phyloP scores from a whole-genome alignment of 2,797 vertebrate genomes.

The Florisuga fusca region DNA sequence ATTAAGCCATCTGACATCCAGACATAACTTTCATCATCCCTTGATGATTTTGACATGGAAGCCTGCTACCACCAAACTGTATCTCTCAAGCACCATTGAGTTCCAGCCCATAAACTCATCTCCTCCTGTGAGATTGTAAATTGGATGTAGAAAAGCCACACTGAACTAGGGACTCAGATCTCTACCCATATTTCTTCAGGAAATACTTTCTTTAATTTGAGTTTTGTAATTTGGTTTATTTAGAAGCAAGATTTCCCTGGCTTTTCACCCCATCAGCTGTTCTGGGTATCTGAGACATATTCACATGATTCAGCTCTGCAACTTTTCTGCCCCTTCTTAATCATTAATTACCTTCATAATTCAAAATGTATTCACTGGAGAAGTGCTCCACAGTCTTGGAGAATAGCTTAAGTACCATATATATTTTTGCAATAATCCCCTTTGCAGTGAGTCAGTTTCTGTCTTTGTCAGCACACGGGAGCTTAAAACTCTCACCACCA shows the following conservation, averaged over 20 bases:
- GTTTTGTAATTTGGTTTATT: background rate
- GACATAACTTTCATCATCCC: background rate
- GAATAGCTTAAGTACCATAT: background rate
- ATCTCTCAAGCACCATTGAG: background rate
- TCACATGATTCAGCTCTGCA: background rate
- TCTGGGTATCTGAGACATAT: background rate
- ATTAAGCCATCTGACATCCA: background rate
- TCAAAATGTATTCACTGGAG: background rate
- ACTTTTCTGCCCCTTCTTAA: background rate
- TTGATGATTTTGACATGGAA: background rate
- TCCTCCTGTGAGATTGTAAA: background rate
- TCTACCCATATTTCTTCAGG: background rate
- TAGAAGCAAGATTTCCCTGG: background rate
- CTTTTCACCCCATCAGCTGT: background rate
- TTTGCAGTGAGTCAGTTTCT: slow-evolving; percentile 21
- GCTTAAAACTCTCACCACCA: background rate
- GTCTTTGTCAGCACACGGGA: background rate
- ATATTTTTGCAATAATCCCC: background rate
- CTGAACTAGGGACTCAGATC: background rate
- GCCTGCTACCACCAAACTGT: background rate
- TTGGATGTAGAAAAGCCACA: background rate
- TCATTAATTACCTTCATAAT: background rate
- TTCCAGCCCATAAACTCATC: background rate
- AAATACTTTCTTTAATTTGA: background rate
- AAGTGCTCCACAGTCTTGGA: background rate